Conservation (phyloP, 2,113 vertebrate species). For the Otocyon megalotis region DNA sequence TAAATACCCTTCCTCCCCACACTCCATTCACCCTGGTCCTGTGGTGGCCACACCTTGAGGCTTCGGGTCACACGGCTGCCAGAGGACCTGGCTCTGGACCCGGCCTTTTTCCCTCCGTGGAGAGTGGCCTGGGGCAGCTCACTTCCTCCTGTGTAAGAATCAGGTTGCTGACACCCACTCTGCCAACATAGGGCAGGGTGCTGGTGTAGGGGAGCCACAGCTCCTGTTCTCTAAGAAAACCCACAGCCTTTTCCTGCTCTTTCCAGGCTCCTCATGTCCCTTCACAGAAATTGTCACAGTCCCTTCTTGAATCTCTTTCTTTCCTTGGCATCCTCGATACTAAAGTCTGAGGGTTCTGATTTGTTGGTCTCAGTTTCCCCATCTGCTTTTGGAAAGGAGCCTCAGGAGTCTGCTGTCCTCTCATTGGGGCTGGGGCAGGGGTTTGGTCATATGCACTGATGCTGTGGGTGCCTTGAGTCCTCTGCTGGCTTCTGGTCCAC, state of each 20-base stretch:
- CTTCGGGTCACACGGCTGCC: background rate
- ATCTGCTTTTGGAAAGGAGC: background rate
- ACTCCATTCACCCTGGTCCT: background rate
- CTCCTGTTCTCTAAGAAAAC: background rate
- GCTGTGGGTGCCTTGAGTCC: background rate
- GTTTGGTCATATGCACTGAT: background rate
- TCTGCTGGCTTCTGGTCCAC: background rate
- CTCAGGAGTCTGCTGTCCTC: background rate
- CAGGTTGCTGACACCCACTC: fast-evolving
- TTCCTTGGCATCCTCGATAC: background rate
- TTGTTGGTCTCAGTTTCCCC: background rate
- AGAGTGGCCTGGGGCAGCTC: background rate
- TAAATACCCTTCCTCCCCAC: fast-evolving
- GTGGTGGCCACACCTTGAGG: background rate
- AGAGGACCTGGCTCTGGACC: background rate
- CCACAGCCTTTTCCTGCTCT: background rate
- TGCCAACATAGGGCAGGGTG: background rate
- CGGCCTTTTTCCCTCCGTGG: background rate
- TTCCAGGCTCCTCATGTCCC: background rate
- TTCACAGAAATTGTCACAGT: background rate
- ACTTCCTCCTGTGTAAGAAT: background rate
- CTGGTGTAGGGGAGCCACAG: background rate
- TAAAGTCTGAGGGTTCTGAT: background rate
- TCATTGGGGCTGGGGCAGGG: background rate
- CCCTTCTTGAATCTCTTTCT: background rate